Percentiles rank a stretch among this genome's conserved stretches.
Conservation (phyloP, 2,113 vertebrate species). For the Platysternon megacephalum region DNA sequence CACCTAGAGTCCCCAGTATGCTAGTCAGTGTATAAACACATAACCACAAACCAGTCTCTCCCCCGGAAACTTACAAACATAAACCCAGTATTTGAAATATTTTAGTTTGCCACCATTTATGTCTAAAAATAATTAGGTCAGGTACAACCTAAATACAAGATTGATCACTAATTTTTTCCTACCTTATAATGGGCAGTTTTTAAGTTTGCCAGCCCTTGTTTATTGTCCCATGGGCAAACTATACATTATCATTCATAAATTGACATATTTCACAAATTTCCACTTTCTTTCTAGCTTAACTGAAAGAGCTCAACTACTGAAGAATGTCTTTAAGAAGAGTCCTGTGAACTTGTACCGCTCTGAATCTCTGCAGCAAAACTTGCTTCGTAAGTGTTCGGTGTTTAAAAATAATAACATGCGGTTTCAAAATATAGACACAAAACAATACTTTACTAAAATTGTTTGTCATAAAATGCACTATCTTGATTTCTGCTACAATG, state of each 20-base stretch:
- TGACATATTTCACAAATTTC: constrained; percentile 30
- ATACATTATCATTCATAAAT: background rate
- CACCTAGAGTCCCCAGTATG: background rate
- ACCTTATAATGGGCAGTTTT: background rate
- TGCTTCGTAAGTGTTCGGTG: constrained; percentile 90
- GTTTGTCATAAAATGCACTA: background rate
- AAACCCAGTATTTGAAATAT: background rate
- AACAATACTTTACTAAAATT: background rate
- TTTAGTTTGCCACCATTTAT: background rate
- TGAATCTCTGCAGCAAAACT: constrained; percentile 94
- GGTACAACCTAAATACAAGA: constrained; percentile 13
- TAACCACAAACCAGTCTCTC: background rate
- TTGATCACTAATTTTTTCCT: background rate
- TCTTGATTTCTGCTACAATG: background rate
- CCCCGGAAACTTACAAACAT: background rate
- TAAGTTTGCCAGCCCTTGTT: background rate
- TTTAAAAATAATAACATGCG: background rate
- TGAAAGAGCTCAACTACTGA: constrained; percentile 95
- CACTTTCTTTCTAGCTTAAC: constrained; percentile 84
- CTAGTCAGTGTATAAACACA: background rate
- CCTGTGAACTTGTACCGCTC: constrained; percentile 94
- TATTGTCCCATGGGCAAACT: background rate
- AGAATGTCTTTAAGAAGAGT: constrained; percentile 99
- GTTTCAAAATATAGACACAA: background rate
- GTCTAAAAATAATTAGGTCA: background rate